phyloP scores from a whole-genome alignment of 2,113 vertebrate species.

The Chloropsis cyanopogon region DNA sequence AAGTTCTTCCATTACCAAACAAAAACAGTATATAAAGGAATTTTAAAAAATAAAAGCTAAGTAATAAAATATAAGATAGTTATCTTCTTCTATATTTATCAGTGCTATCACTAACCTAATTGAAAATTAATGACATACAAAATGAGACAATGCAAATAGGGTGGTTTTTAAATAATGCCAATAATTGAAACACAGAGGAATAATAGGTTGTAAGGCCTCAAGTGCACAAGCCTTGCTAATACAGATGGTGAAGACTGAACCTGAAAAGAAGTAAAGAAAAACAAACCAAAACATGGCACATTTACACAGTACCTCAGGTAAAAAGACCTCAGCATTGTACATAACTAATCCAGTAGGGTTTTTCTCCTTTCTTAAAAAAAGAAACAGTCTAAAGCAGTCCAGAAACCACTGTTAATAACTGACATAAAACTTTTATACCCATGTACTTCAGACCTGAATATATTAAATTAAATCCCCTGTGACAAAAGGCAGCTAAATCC shows the following conservation, averaged over 20 bases:
- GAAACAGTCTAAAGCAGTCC: neutral
- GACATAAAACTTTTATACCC: neutral
- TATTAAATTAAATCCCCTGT: neutral
- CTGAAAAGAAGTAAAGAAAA: neutral
- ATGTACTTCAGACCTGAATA: neutral
- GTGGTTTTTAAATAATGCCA: neutral
- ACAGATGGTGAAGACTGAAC: neutral
- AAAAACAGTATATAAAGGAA: neutral
- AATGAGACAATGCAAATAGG: neutral
- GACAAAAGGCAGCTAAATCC: neutral
- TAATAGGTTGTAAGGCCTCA: neutral
- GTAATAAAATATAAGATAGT: neutral
- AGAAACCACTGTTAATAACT: neutral
- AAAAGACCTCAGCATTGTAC: neutral
- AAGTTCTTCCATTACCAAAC: neutral
- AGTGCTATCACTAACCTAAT: neutral
- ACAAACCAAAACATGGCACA: neutral
- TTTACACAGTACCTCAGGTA: neutral
- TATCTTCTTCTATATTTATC: neutral
- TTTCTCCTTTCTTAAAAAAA: neutral
- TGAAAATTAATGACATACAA: constrained; percentile 8
- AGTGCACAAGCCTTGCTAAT: neutral
- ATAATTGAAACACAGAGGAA: neutral
- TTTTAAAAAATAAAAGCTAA: neutral
- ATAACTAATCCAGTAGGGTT: neutral